These are phyloP conservation scores for Ypsolopha sequella DNA, from an alignment of 2,888 invertebrate genomes.

Conservation along the genomic window DNA sequence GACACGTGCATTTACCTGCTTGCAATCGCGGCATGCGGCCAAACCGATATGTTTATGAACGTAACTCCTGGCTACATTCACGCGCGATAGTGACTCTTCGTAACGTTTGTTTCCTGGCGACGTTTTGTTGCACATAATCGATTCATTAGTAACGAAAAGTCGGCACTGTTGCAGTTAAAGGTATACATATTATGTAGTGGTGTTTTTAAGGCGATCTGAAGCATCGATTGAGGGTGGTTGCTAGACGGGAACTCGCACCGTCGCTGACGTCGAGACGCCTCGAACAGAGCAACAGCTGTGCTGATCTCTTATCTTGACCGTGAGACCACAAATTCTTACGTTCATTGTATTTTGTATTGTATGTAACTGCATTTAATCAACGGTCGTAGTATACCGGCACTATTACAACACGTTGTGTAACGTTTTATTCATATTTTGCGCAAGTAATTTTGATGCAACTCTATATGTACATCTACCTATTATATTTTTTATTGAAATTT, in stretches of 20 bases:
- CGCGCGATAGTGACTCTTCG: background rate
- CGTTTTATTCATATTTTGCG: no score
- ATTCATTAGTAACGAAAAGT: background rate
- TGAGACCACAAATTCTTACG: slow-evolving; percentile 33
- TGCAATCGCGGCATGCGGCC: slow-evolving; percentile 12
- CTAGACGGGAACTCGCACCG: slow-evolving; percentile 31
- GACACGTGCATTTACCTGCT: slow-evolving; percentile 22
- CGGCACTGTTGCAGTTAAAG: background rate
- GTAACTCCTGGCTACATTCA: background rate
- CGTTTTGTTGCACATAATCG: background rate
- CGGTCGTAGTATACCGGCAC: no score
- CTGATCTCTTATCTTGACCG: slow-evolving; percentile 59
- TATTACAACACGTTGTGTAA: no score
- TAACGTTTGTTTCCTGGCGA: background rate
- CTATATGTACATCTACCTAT: no score
- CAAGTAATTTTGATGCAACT: no score
- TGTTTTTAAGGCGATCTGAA: slow-evolving; percentile 9
- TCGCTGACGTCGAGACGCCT: slow-evolving; percentile 35
- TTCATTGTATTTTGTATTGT: no score
- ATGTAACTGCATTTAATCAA: no score
- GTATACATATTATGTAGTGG: background rate
- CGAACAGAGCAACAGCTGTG: slow-evolving; percentile 49
- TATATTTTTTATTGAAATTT: no score
- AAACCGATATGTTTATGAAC: slow-evolving; percentile 10
- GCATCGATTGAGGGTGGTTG: slow-evolving; percentile 47